phyloP scores from a whole-genome alignment of 2,113 vertebrate genomes.

The Lamprotornis superbus region DNA sequence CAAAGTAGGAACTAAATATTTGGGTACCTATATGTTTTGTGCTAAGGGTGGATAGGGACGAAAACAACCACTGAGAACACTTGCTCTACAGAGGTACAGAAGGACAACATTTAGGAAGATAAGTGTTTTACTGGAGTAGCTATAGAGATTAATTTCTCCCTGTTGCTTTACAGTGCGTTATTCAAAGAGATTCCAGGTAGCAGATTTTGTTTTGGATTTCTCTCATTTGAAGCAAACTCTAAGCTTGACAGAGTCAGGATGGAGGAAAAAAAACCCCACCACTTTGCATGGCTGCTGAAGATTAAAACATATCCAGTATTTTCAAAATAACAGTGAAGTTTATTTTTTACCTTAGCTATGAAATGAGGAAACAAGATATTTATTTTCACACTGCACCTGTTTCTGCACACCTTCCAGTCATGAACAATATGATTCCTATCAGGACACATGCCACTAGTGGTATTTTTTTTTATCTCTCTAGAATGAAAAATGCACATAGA shows the following conservation, averaged over 20 bases:
- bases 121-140: not conserved
- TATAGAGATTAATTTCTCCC: not conserved
- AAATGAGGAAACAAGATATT: not conserved
- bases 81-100: not conserved
- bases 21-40: not conserved
- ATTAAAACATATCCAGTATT: not conserved
- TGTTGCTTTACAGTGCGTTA: not conserved
- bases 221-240: not conserved
- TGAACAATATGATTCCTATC: not conserved
- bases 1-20: not conserved
- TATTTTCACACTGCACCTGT: not conserved
- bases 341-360: not conserved
- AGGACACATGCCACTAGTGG: not conserved
- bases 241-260: not conserved
- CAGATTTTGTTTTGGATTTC: not conserved
- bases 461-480: not conserved
- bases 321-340: not conserved
- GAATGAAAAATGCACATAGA: not conserved
- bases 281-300: not conserved
- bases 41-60: not conserved
- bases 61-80: not conserved
- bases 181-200: not conserved
- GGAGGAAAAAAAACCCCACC: rapidly evolving
- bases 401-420: not conserved
- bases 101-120: not conserved